Conservation (phyloP, 2,797 vertebrate species). For the Haliaeetus vocifer region DNA sequence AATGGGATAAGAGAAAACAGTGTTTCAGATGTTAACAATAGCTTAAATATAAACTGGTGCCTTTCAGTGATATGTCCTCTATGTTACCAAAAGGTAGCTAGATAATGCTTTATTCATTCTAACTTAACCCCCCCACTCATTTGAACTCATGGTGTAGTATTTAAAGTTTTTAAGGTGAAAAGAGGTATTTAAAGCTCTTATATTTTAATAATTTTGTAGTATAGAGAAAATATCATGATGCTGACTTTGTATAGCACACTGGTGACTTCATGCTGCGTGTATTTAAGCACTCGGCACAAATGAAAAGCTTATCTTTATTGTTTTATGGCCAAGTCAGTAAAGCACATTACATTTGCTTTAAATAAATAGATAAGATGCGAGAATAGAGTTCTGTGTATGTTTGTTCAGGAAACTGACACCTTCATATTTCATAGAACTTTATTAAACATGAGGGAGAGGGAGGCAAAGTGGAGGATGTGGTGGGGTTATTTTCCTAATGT, state of each 20-base stretch:
- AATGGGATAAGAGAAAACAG: not conserved
- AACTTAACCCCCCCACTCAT: not conserved
- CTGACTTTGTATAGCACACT: not conserved
- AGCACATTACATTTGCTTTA: not conserved
- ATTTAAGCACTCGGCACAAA: not conserved
- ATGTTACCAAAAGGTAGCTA: not conserved
- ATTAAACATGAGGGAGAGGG: not conserved
- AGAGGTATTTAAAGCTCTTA: not conserved
- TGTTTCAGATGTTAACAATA: not conserved
- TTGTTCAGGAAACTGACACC: not conserved
- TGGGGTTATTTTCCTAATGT: not conserved
- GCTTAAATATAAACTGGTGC: not conserved
- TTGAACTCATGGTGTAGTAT: not conserved
- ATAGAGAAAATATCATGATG: not conserved
- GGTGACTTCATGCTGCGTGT: not conserved
- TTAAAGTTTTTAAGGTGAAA: not conserved
- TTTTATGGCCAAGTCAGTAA: not conserved
- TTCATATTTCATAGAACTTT: not conserved
- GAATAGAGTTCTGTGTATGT: not conserved
- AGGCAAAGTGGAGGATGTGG: not conserved
- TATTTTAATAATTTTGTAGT: not conserved
- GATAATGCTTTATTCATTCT: not conserved
- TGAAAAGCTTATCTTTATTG: not conserved
- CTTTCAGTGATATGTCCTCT: not conserved
- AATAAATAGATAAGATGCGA: not conserved